phyloP scores from a whole-genome alignment of 2,113 vertebrate genomes.

The Dendropsophus ebraccatus region DNA sequence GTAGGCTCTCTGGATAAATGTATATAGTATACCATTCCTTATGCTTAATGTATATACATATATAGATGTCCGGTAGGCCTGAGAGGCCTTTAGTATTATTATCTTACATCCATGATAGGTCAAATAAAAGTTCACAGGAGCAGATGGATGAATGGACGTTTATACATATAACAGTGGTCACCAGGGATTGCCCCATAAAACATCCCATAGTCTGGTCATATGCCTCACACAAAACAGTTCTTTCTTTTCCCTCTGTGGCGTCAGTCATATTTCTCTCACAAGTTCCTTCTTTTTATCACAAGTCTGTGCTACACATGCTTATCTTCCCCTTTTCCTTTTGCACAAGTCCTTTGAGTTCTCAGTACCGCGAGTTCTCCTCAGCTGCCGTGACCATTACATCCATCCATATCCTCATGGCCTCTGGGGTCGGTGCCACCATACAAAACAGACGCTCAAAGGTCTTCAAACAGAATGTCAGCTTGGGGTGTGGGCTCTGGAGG shows the following conservation, averaged over 20 bases:
- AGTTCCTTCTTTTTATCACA: neutral
- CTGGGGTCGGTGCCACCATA: constrained; percentile 82
- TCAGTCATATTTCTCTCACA: constrained; percentile 27
- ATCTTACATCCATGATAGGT: neutral
- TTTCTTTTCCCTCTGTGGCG: neutral
- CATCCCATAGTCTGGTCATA: neutral
- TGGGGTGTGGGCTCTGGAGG: constrained; percentile 83
- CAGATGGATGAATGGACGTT: neutral
- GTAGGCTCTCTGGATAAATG: neutral
- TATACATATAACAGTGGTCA: neutral
- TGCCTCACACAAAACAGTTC: neutral
- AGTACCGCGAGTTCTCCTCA: constrained; percentile 83
- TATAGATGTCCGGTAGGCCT: neutral
- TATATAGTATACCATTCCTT: neutral
- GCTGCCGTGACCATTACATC: constrained; percentile 89
- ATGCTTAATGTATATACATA: neutral
- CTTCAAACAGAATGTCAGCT: constrained; percentile 89
- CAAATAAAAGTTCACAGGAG: neutral
- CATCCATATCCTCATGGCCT: constrained; percentile 93
- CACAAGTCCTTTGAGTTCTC: constrained; percentile 55
- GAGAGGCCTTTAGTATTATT: neutral
- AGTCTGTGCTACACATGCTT: neutral
- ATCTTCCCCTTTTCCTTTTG: neutral
- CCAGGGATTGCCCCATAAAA: neutral
- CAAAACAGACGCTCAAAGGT: constrained; percentile 91